phyloP scores from a whole-genome alignment of 2,113 vertebrate species.

The Leptodactylus fuscus region DNA sequence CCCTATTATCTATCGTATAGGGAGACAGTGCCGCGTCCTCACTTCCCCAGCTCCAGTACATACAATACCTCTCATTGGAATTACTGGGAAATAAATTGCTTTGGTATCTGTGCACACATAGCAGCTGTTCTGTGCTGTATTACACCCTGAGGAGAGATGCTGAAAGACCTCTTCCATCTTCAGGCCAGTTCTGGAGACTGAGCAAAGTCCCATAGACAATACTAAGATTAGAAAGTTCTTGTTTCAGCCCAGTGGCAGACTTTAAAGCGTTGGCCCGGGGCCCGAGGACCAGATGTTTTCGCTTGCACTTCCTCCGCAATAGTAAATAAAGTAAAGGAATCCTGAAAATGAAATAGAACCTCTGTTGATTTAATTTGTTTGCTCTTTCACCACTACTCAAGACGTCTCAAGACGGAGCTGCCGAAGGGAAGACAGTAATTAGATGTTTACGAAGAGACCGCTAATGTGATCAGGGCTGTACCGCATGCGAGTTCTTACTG shows the following conservation, averaged over 20 bases:
- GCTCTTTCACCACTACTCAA: conserved; percentile 71
- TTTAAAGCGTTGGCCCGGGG: conserved; percentile 82
- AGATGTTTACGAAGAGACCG: conserved; percentile 54
- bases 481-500: not conserved
- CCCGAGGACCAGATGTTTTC: conserved; percentile 80
- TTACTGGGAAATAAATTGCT: conserved; percentile 24
- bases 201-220: conserved; percentile 81
- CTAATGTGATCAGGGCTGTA: conserved; percentile 40
- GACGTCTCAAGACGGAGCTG: conserved; percentile 68
- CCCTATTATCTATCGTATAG: not conserved
- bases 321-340: conserved; percentile 67
- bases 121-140: conserved; percentile 60
- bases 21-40: not conserved
- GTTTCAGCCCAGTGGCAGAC: conserved; percentile 83
- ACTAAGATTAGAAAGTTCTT: conserved; percentile 84
- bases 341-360: conserved; percentile 56
- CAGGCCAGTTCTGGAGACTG: conserved; percentile 71
- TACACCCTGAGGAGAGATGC: conserved; percentile 65
- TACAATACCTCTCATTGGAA: not conserved
- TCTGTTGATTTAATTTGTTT: conserved; percentile 72
- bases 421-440: conserved; percentile 70
- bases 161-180: conserved; percentile 75
- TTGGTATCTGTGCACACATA: conserved; percentile 41
- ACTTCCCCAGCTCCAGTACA: not conserved
- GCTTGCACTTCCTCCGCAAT: conserved; percentile 65